These are phyloP conservation scores for Umimayanthus kanabou DNA, from an alignment of 92 coral and sea anemone species.

Conservation along the genomic window DNA sequence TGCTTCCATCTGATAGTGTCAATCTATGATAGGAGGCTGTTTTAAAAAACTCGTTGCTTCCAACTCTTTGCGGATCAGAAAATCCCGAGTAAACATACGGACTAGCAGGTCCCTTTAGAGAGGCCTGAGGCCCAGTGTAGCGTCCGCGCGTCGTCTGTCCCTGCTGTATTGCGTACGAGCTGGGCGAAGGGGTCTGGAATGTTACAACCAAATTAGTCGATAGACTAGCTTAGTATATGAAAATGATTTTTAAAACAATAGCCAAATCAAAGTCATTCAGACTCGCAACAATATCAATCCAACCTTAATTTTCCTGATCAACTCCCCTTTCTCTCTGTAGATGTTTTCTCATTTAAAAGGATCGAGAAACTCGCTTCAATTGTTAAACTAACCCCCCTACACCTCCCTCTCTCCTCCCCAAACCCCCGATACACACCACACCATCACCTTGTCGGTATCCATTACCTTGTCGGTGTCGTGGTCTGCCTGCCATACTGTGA, in stretches of 20 bases:
- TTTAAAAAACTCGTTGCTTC: neutral
- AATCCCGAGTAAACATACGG: conserved; percentile 55
- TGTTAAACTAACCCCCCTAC: too few species aligned
- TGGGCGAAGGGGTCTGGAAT: conserved; percentile 52
- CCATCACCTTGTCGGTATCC: neutral
- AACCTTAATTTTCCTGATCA: too few species aligned
- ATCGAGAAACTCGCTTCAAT: neutral
- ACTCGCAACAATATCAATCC: neutral
- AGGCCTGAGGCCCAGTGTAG: conserved; percentile 41
- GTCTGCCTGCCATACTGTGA: conserved; percentile 54
- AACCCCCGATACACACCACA: too few species aligned
- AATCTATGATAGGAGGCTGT: neutral
- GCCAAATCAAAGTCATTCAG: neutral
- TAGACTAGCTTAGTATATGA: neutral
- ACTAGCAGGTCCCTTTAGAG: conserved; percentile 53
- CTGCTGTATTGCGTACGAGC: conserved; percentile 43
- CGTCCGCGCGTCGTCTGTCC: conserved; percentile 54
- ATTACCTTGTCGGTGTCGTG: conserved; percentile 35
- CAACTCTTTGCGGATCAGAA: conserved; percentile 9
- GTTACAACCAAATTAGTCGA: conserved; percentile 6
- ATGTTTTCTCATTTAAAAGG: neutral
- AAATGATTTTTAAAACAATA: neutral
- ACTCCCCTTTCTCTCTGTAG: neutral
- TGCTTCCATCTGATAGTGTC: too few species aligned
- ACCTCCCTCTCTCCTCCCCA: too few species aligned